Percentiles rank a stretch among this genome's conserved stretches.
These are phyloP conservation scores for Eurosta solidaginis DNA, from an alignment of 1,140 invertebrate genomes.

Conservation along the genomic window DNA sequence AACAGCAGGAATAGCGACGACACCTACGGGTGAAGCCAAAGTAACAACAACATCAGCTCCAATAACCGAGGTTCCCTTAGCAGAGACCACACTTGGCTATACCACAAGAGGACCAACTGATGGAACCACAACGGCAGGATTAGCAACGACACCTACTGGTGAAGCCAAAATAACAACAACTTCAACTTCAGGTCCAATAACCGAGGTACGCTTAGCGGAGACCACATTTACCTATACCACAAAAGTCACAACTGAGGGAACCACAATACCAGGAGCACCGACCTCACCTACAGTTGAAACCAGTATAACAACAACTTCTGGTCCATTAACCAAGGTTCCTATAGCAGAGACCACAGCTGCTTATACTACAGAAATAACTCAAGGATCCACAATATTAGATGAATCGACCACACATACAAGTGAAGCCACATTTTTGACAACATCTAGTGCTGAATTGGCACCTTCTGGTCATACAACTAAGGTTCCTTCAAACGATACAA, in stretches of 20 bases:
- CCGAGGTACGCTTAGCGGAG: neutral
- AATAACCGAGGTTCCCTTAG: neutral
- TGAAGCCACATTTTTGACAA: too few relatives aligned
- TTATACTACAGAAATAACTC: slow-evolving; percentile 23
- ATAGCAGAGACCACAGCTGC: slow-evolving; percentile 29
- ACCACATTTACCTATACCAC: neutral
- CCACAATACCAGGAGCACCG: neutral
- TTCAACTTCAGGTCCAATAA: neutral
- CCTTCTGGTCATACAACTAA: neutral
- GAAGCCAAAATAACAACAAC: neutral
- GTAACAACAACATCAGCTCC: neutral
- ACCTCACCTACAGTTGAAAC: neutral
- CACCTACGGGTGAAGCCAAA: neutral
- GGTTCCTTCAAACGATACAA: neutral
- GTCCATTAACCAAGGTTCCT: neutral
- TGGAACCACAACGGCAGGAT: neutral
- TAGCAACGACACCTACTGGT: neutral
- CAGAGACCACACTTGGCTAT: slow-evolving; percentile 29
- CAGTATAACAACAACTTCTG: neutral
- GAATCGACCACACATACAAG: slow-evolving; percentile 1
- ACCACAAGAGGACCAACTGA: neutral
- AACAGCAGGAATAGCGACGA: neutral
- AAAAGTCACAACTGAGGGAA: neutral
- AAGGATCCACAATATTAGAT: slow-evolving; percentile 24
- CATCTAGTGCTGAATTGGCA: too few relatives aligned